Percentiles rank a stretch among this genome's conserved stretches.
These are phyloP conservation scores for Poecilobothrus nobilitatus DNA, from an alignment of 2,888 invertebrate genomes.

Conservation along the genomic window DNA sequence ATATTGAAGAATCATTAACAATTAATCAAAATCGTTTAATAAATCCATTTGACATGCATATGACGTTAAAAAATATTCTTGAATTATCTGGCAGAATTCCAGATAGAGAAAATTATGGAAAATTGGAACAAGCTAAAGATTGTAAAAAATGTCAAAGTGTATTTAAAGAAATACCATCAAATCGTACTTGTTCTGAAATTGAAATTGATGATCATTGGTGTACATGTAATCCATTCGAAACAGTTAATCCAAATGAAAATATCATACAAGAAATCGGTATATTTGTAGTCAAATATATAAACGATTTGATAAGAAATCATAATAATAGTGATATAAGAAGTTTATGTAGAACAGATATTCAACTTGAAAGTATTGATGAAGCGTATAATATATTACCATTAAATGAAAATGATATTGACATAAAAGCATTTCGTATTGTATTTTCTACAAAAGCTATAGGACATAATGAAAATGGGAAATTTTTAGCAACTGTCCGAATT, in stretches of 20 bases:
- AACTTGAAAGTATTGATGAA: neutral
- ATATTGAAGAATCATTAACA: slow-evolving; percentile 47
- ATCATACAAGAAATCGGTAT: slow-evolving; percentile 33
- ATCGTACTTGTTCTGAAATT: slow-evolving; percentile 57
- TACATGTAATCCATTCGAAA: slow-evolving; percentile 52
- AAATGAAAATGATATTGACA: neutral
- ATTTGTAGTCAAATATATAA: slow-evolving; percentile 27
- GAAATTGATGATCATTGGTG: slow-evolving; percentile 62
- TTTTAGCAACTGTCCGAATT: slow-evolving; percentile 4
- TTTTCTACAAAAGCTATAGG: neutral
- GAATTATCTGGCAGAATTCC: slow-evolving; percentile 42
- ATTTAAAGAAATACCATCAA: slow-evolving; percentile 48
- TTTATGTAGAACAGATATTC: neutral
- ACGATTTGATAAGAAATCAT: slow-evolving; percentile 18
- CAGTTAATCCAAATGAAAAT: slow-evolving; percentile 31
- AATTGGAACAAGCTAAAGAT: slow-evolving; percentile 38
- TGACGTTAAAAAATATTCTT: slow-evolving; percentile 56
- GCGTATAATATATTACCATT: neutral
- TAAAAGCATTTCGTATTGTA: neutral
- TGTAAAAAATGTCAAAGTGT: slow-evolving; percentile 57
- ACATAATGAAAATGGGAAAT: neutral
- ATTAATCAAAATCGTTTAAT: slow-evolving; percentile 55
- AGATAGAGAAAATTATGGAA: slow-evolving; percentile 18
- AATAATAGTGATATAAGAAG: neutral
- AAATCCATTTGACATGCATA: slow-evolving; percentile 63